Percentiles rank a stretch among this genome's conserved stretches.
Conservation (phyloP, 37 sponge, comb jelly and placozoan genomes). For the Tethya wilhelma region DNA sequence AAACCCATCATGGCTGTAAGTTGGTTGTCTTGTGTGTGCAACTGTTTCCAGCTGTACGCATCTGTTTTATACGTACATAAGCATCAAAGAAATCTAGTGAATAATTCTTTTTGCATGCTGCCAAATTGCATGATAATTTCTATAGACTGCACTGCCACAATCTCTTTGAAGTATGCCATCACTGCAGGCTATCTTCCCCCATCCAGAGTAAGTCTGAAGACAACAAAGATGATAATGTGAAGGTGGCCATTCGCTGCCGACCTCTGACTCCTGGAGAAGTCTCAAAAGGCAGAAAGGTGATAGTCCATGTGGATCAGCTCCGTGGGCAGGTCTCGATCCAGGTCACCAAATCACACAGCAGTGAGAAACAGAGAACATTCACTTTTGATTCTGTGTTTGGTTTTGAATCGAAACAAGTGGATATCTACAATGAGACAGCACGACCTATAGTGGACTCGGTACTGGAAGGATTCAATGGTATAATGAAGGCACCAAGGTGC, state of each 20-base stretch:
- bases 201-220: too few relatives aligned
- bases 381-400: constrained; percentile 96
- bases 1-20: background rate
- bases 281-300: constrained; percentile 3
- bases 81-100: too few relatives aligned
- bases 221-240: constrained; percentile 89
- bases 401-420: constrained; percentile 81
- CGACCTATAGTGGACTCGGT: constrained; percentile 93
- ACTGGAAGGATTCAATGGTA: constrained; percentile 98
- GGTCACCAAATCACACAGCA: background rate
- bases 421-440: constrained; percentile 91
- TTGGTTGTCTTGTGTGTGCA: too few relatives aligned
- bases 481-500: background rate
- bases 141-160: too few relatives aligned
- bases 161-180: too few relatives aligned
- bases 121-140: too few relatives aligned
- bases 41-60: too few relatives aligned
- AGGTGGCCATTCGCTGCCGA: constrained; percentile 91
- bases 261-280: constrained; percentile 78
- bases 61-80: too few relatives aligned
- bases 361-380: constrained; percentile 56
- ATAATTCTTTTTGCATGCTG: too few relatives aligned
- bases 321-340: constrained; percentile 44
- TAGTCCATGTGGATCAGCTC: constrained; percentile 68
- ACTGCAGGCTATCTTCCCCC: too few relatives aligned